Conservation (phyloP, 2,888 invertebrate genomes). For the Netelia melanura region DNA sequence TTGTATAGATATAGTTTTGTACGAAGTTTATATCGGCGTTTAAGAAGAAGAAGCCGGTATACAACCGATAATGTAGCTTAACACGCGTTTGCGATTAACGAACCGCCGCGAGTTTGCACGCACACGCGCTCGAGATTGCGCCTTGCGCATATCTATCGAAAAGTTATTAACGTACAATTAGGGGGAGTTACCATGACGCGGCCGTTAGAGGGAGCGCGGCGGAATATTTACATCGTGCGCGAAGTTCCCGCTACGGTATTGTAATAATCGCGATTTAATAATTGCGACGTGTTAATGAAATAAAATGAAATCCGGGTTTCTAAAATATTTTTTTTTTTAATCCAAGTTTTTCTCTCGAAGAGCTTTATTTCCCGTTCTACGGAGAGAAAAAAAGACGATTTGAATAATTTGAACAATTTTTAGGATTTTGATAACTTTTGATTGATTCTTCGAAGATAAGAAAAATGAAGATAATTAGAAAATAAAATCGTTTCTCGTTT, state of each 20-base stretch:
- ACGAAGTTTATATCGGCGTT: neutral
- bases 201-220: conserved; percentile 1
- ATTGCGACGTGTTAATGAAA: conserved; percentile 11
- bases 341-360: too few relatives aligned
- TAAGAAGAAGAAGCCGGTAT: conserved; percentile 19
- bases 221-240: conserved; percentile 34
- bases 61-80: conserved; percentile 41
- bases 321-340: too few relatives aligned
- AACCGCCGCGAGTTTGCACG: conserved; percentile 60
- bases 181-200: conserved; percentile 25
- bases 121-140: conserved; percentile 17
- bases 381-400: too few relatives aligned
- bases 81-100: conserved; percentile 61
- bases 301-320: neutral
- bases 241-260: conserved; percentile 3
- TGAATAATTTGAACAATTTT: too few relatives aligned
- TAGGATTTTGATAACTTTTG: too few relatives aligned
- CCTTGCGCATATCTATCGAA: conserved; percentile 46
- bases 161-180: conserved; percentile 61
- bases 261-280: conserved; percentile 20
- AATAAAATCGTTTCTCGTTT: too few relatives aligned
- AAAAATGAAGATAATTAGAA: too few relatives aligned
- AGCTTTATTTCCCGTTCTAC: too few relatives aligned
- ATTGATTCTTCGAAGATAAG: too few relatives aligned
- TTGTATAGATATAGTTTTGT: conserved; percentile 10